A percentile compares a stretch with the other conserved stretches of the same genome.
phyloP scores from a whole-genome alignment of 2,113 vertebrate species.

The Asarcornis scutulata region DNA sequence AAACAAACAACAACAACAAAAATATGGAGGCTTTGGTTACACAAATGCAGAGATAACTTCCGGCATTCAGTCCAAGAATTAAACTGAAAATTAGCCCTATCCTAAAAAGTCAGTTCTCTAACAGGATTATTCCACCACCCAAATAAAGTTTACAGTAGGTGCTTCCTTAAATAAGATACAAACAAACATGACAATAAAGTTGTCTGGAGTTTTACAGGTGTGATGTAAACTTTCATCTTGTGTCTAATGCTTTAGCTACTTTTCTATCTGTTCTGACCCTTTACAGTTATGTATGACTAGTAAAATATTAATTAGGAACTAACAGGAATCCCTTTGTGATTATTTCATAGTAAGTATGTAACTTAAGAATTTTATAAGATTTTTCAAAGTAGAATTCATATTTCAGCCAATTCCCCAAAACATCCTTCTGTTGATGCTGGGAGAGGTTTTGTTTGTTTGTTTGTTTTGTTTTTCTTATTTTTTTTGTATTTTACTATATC shows the following conservation, averaged over 20 bases:
- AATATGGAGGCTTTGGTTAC: background rate
- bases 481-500: background rate
- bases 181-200: background rate
- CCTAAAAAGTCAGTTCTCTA: background rate
- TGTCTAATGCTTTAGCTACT: background rate
- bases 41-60: background rate
- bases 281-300: background rate
- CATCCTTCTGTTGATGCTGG: background rate
- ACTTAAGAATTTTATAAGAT: background rate
- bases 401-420: background rate
- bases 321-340: background rate
- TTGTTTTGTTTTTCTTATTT: background rate
- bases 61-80: background rate
- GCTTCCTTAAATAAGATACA: background rate
- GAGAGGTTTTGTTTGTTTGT: background rate
- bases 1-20: background rate
- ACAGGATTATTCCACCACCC: background rate
- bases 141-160: background rate
- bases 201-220: background rate
- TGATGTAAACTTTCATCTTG: background rate
- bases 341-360: background rate
- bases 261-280: background rate
- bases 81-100: background rate
- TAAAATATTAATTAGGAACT: background rate
- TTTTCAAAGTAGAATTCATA: background rate